Conservation (phyloP, 2,113 vertebrate genomes). For the Phainopepla nitens region DNA sequence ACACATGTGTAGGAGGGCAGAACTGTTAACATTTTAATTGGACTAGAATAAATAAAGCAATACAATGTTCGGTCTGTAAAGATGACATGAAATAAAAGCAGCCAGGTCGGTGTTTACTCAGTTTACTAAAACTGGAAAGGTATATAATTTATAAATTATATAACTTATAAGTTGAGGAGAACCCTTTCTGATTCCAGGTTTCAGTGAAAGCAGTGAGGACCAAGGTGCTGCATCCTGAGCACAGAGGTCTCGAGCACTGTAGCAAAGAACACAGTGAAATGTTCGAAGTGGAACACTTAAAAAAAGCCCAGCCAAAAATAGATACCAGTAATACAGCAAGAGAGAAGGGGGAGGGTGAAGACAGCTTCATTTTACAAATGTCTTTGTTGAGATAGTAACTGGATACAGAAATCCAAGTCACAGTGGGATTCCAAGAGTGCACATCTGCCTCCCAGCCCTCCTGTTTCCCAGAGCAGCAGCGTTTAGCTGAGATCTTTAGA, state of each 20-base stretch:
- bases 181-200: background rate
- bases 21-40: background rate
- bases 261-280: background rate
- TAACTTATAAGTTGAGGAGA: background rate
- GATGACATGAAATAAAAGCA: background rate
- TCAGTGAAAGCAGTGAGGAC: background rate
- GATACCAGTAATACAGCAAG: constrained; percentile 26
- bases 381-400: constrained; percentile 60
- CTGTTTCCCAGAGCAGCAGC: background rate
- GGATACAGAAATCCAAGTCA: constrained; percentile 44
- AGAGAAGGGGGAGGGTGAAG: constrained; percentile 37
- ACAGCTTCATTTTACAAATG: constrained; percentile 46
- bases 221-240: rapidly evolving
- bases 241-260: background rate
- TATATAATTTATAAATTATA: too few relatives aligned
- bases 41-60: background rate
- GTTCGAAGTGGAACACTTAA: background rate
- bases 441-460: constrained; percentile 48
- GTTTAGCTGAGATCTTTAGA: background rate
- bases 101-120: background rate
- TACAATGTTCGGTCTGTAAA: background rate
- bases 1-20: background rate
- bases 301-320: constrained; percentile 33
- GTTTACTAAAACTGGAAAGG: background rate
- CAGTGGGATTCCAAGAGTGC: constrained; percentile 24